Conservation (phyloP, 2,797 vertebrate species). For the Pantherophis vulpinus region DNA sequence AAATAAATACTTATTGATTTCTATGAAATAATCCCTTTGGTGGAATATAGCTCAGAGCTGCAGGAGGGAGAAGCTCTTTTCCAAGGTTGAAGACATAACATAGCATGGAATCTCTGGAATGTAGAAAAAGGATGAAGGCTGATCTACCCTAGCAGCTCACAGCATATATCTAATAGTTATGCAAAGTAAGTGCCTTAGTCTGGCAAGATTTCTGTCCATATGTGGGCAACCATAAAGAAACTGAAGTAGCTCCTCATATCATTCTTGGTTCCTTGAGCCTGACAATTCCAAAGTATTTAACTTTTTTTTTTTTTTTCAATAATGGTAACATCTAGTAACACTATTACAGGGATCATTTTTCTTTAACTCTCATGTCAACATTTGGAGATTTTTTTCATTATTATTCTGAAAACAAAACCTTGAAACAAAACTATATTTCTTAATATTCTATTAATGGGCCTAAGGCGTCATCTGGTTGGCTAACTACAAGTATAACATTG, state of each 20-base stretch:
- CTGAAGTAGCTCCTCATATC: too few relatives aligned
- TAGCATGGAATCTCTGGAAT: too few relatives aligned
- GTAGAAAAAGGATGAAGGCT: too few relatives aligned
- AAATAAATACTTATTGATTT: background rate
- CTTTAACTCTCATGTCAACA: background rate
- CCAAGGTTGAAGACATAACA: too few relatives aligned
- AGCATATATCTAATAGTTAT: too few relatives aligned
- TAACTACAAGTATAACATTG: background rate
- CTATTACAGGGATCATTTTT: background rate
- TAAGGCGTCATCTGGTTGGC: background rate
- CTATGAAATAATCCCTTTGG: background rate
- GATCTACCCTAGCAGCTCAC: too few relatives aligned
- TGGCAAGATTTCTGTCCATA: too few relatives aligned
- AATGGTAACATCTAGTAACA: background rate
- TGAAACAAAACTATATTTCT: background rate
- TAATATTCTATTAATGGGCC: background rate
- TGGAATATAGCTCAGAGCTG: too few relatives aligned
- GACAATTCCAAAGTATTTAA: background rate
- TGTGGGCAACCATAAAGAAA: too few relatives aligned
- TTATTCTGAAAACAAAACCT: background rate
- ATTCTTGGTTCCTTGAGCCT: too few relatives aligned
- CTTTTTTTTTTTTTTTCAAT: background rate
- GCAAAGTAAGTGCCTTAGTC: too few relatives aligned
- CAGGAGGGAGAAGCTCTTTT: too few relatives aligned
- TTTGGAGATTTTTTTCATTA: background rate